Conservation (phyloP, 1,140 invertebrate genomes). For the Eciton burchellii region DNA sequence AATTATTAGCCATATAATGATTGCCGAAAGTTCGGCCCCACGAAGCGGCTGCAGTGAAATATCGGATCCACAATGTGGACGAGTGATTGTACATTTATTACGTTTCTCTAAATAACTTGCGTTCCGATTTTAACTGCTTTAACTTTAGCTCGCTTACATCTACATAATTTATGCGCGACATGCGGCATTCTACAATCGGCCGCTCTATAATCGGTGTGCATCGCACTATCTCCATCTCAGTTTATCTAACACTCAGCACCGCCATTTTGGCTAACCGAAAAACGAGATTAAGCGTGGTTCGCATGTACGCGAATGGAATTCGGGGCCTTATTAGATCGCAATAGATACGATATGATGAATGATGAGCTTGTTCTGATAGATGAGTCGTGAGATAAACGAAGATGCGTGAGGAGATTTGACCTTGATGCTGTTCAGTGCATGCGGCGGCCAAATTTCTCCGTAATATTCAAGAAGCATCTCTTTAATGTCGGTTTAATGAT, state of each 20-base stretch:
- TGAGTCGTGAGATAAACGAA: constrained; percentile 1
- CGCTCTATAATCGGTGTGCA: background rate
- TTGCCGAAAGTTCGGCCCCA: no score
- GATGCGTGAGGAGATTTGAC: background rate
- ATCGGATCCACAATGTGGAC: background rate
- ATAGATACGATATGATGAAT: no score
- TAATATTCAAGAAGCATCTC: no score
- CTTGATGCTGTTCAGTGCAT: no score
- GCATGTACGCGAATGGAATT: no score
- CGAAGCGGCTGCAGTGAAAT: background rate
- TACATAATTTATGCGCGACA: constrained; percentile 38
- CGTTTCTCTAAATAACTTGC: constrained; percentile 55
- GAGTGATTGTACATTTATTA: constrained; percentile 62
- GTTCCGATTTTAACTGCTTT: no score
- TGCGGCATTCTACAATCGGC: background rate
- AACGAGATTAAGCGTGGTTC: no score
- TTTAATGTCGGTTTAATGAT: no score
- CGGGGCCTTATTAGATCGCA: no score
- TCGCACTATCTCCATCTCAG: background rate
- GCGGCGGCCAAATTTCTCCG: no score
- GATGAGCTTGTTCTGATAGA: background rate
- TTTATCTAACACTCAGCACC: background rate
- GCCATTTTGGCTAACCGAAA: background rate
- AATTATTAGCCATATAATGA: no score
- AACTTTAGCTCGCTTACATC: constrained; percentile 11